Base-by-base conservation (phyloP, 1,140 invertebrate genomes). In the Andrena cerasifolii region DNA sequence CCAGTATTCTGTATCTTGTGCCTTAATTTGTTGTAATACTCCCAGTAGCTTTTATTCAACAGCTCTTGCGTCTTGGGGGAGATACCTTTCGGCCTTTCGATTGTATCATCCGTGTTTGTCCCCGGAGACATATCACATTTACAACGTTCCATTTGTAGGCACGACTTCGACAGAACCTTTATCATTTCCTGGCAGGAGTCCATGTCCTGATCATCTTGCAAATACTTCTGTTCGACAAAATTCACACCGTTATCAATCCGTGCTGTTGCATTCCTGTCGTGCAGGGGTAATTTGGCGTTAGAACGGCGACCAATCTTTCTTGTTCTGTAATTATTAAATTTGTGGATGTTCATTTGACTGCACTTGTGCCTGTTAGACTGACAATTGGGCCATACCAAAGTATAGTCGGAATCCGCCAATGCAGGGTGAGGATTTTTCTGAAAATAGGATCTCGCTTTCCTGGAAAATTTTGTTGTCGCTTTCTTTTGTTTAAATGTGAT, bases 1-100 rank as follows among this genome's bases (percentile, higher is more conserved):
- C 49, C 26, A 2, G 65, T 45, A 36, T 71, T 67, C 49, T 63
- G 16, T 16, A 49, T 63, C 53, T 84, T 75, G 3, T 80, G 66
- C 2, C 74, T 86, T 33, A 89, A 82, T 76, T 85, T 90, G n/a
- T 87, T 87, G 24, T 90, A 91, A 82, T 90, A 91, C 1, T 91
- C 84, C 74, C 89, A 87, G 63, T 91, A 91, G 81, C 80, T 91
- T 70, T 89, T 87, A 51, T 82, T 90, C 14, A 91, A 66, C 8
- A 90, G 62, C 61, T 79, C 71, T 72, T 87, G 88, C 3, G 90
- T 91, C 67, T 91, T 89, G 3, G 83, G 36, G 0, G 89, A 74
- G 43, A 91, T 87, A n/a, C n/a, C 36, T 24, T 65, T 87, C 28
- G 74, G 56, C 62, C 71, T 81, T 26, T 83, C 70, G 2, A 70